phyloP scores from a whole-genome alignment of 2,797 vertebrate genomes.

The Ctenopoma multispine region DNA sequence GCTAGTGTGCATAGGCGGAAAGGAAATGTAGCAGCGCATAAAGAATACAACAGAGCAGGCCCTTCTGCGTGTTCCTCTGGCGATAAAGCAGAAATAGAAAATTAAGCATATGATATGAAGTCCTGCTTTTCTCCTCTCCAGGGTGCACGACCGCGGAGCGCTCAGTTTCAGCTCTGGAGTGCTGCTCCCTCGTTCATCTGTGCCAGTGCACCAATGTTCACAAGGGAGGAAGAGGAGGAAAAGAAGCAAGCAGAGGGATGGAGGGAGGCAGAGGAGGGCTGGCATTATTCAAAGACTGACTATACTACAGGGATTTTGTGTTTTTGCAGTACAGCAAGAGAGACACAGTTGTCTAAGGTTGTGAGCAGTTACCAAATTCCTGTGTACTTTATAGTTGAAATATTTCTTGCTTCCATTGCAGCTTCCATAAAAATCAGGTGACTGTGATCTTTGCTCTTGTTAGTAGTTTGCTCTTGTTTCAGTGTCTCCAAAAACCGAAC shows the following conservation, averaged over 20 bases:
- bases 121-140: constrained; percentile 72
- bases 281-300: constrained; percentile 68
- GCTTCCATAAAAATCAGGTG: constrained; percentile 26
- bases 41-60: constrained; percentile 74
- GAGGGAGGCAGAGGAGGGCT: constrained; percentile 33
- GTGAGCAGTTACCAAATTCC: constrained; percentile 45
- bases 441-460: too few species aligned
- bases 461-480: constrained; percentile 37
- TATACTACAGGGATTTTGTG: constrained; percentile 58
- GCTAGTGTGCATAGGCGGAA: constrained; percentile 45
- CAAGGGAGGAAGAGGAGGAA: constrained; percentile 57
- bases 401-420: constrained; percentile 20
- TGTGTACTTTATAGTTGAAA: constrained; percentile 35
- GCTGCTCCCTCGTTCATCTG: constrained; percentile 44
- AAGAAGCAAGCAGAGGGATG: constrained; percentile 23
- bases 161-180: constrained; percentile 57
- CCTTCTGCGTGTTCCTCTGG: constrained; percentile 69
- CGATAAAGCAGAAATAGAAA: constrained; percentile 72
- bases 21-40: constrained; percentile 64
- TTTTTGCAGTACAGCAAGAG: constrained; percentile 33
- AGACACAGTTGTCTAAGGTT: constrained; percentile 38
- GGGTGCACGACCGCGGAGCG: constrained; percentile 57
- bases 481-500: not conserved
- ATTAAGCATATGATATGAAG: constrained; percentile 67
- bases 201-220: constrained; percentile 69